Base-by-base conservation (phyloP, 2,113 vertebrate species). In the Desmodus rotundus region DNA sequence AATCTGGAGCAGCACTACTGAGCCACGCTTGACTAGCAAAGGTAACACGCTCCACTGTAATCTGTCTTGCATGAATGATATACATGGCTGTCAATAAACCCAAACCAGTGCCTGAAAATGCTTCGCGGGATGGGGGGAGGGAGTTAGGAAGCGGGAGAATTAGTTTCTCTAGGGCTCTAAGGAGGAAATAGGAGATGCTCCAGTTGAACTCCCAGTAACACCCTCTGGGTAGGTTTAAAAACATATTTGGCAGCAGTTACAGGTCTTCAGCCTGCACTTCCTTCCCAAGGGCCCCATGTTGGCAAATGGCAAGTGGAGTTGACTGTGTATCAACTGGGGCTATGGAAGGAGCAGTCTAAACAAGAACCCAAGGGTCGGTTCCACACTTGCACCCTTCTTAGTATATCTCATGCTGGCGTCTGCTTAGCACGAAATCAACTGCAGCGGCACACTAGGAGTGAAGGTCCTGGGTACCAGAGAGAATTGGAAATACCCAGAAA, bases 21-120 rank as follows among this genome's bases (percentile, higher is more conserved):
- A 84, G 94, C 94, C 94, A 98, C 94, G 96, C 95, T 93, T 97
- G 93, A 97, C 93, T 97, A 95, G 96, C 96, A 97, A 97, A 94
- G 92, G 96, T 95, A 91, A 97, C 97, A 98, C 3, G 68, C 95
- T 97, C 89, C 41, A 26, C 95, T 95, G 78, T 98, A 97, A 87
- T 87, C 93, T 97, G 96, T 95, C 97, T 92, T 95, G 96, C 74
- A 84, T 97, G 94, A 97, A 83, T 97, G 97, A 97, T 87, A 67
- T 58, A 73, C 70, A 54, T 36, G 83, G 68, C 54, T 96, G 96
- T 96, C 96, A 89, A 92, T 91, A 97, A 97, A 93, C 86, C 73
- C 82, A 83, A 94, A 93, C 63, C 41, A 5, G 50, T 74, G n/a
- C 45, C 78, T 95, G 47, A 67, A 88, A 92, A 61, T 9, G 41